Percentiles rank a stretch among this genome's conserved stretches.
Conservation (phyloP, 2,797 vertebrate genomes). For the Labeo calbasu region DNA sequence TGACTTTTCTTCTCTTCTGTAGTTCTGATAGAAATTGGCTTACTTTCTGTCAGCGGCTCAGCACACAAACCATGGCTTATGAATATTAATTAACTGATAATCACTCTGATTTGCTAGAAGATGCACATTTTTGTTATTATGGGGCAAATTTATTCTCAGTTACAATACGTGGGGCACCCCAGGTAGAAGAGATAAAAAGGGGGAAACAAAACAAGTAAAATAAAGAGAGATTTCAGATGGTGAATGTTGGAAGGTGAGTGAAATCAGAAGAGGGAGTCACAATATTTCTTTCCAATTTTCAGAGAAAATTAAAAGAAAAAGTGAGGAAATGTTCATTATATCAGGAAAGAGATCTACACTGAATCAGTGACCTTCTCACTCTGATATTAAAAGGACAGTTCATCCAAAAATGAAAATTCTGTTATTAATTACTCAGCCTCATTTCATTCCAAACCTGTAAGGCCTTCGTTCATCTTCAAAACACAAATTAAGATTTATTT, state of each 20-base stretch:
- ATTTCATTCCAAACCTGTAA: no score
- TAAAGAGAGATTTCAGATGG: neutral
- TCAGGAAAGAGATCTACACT: neutral
- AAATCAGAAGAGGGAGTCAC: constrained; percentile 5
- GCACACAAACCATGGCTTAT: neutral
- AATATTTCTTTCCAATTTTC: neutral
- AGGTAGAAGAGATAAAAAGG: neutral
- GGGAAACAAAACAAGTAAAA: neutral
- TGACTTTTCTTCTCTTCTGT: neutral
- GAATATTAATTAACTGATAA: constrained; percentile 17
- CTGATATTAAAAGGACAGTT: no score
- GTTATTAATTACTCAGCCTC: no score
- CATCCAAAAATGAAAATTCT: no score
- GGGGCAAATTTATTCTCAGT: neutral
- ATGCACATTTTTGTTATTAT: neutral
- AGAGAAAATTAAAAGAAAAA: constrained; percentile 20
- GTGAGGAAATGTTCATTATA: constrained; percentile 12
- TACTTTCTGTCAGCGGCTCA: neutral
- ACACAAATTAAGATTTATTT: no score
- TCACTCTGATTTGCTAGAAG: neutral
- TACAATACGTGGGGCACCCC: neutral
- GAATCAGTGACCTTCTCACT: neutral
- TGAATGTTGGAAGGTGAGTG: neutral
- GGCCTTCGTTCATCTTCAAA: no score
- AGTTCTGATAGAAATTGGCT: neutral